Base-by-base conservation (phyloP, 1,140 invertebrate species). In the Bilobella aurantiaca region DNA sequence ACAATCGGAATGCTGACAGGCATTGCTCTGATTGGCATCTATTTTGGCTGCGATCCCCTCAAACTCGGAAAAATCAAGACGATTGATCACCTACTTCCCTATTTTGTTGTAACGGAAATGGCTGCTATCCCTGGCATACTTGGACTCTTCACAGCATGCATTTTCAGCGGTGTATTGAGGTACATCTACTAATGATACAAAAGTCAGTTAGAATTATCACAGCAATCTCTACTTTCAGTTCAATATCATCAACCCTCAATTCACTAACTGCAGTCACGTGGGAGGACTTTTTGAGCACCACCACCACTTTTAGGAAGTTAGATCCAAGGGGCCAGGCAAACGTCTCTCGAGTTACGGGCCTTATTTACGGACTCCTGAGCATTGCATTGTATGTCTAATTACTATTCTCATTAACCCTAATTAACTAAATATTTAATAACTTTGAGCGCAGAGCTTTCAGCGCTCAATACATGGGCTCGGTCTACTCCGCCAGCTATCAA, bases 181-280 rank as follows among this genome's bases (percentile, higher is more conserved):
- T 69, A n/a, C 59, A 30, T 23, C 12, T 37, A 12, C 12, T n/a
- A 21, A 21, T 34, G 18, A 8, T 16, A 30, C 30, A 32, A 12
- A 21, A 62, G 3, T 12, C 21, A 46, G 5, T 29, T 25, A 5
- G 23, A 37, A 23, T 14, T 34, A 16, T 23, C 14, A 2, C 25
- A 53, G 28, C 23, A 14, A 28, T 62, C 32, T 49, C n/a, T 42
- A 60, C 49, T 34, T 62, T 0, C 53, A 81, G 80, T 63, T 77
- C 80, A 18, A 69, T 80, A 3, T 80, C 79, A 0, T 80, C 79
- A 14, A 76, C 75, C 49, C 64, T 80, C 2, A 81, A 79, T 64
- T 77, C 79, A 1, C 68, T 81, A 21, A 74, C 78, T 18, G 78
- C 79, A 2, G 78, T 81, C 1, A 77, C 77, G 18, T 77, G 78